Base-by-base conservation (phyloP, 1,140 invertebrate genomes). In the Rhopalosiphum padi region DNA sequence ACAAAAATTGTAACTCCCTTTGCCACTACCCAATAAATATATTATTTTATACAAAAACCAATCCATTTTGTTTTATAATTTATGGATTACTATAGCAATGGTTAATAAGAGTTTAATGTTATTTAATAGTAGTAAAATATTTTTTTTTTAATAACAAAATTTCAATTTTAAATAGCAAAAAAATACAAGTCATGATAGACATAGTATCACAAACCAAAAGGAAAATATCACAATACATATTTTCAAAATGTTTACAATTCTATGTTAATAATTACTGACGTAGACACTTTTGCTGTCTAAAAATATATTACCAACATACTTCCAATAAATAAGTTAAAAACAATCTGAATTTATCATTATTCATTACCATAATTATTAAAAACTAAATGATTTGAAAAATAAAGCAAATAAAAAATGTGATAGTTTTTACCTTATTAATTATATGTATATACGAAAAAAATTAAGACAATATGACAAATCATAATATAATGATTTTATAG, bases 361-460 rank as follows among this genome's bases (percentile, higher is more conserved):
- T 90, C 51, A 55, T 90, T 55, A 90, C 88, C 48, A 90, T 46
- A 55, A 90, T 90, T 90, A 90, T 60, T 90, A 60, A 90, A 51
- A 90, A 90, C 51, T 90, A 60, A 90, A 90, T 60, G 21, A 60
- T 53, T 90, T 60, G 51, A 90, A 90, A 53, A 89, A 89, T 88
- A 87, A 48, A 88, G 46, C 48, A 53, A 35, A 89, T 89, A 55
- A 89, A 90, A 90, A 90, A 55, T 37, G 37, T 41, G 35, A 55
- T 25, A 8, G 30, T 90, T 55, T 89, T 43, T 53, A 90, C 21
- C 46, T 37, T 41, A 41, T 90, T 22, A 60, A 41, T 89, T 60
- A 89, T 55, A n/a, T 51, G 30, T 87, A 48, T 87, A 89, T 55
- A 53, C 11, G 9, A 89, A 89, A 41, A 87, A 87, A 51, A 35